Evolutionary conservation across 2,888 invertebrate species (phyloP), one percentile per base, ranked within the genome.

Genomic region (Thalpophila matura): DNA sequence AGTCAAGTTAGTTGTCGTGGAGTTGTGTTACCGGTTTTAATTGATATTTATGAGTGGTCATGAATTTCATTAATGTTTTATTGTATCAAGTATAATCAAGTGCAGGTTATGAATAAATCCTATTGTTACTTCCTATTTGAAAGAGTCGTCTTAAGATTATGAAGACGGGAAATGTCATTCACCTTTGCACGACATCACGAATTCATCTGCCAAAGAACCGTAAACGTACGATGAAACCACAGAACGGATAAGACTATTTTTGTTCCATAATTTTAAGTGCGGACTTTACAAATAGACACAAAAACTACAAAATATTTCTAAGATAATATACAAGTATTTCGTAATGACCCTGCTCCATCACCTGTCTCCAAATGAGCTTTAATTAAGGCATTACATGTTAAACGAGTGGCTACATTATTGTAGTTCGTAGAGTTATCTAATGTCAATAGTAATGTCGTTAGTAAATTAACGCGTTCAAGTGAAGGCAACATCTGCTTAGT

Each of bases 11-110:
- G 35, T 37, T n/a, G 24, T 53, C 12, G 27, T 9, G 35, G 29
- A 10, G 24, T 53, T 9, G 27, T 9, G n/a, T 18, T 35, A 35
- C 55, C 29, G 42, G 65, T 65, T 62, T 53, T 29, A n/a, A 62
- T 42, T 53, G 16, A 18, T n/a, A 24, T 27, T 18, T 14, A 1
- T 22, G 33, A 50, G 63, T 63, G 27, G 63, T 63, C 20, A 27
- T 22, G 14, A 27, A 27, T 49, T 14, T 27, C 3, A 60, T 20
- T n/a, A n/a, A n/a, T n/a, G n/a, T n/a, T 6, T 6, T 14, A n/a
- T 16, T 22, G 7, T 4, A 26, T 1, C 10, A 4, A 26, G 49
- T 14, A 4, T 33, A 20, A 26, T 26, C 22, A 47, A 9, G 10
- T 7, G 45, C 10, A 3, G 2, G 14, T 29, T 20, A 31, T n/a